These are phyloP conservation scores for Diplodus sargus DNA, from an alignment of 2,797 vertebrate species.

Conservation along the genomic window DNA sequence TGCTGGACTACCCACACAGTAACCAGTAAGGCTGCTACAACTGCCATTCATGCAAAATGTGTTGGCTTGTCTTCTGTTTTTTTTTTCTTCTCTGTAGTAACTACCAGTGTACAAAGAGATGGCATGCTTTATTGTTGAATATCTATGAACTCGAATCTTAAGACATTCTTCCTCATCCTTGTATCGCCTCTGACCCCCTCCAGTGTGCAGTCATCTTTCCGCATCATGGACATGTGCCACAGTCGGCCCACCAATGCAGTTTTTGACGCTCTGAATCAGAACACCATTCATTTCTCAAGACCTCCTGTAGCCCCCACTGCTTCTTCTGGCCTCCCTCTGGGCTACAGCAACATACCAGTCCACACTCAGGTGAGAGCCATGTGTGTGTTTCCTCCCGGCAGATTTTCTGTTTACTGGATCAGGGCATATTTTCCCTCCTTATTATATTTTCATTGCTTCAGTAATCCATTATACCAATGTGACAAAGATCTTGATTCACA, in stretches of 20 bases:
- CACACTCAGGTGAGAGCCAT: slow-evolving; percentile 90
- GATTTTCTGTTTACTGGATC: too few relatives aligned
- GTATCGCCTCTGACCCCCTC: slow-evolving; percentile 4
- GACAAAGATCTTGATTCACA: neutral
- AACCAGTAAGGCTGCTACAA: slow-evolving; percentile 88
- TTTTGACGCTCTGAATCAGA: slow-evolving; percentile 91
- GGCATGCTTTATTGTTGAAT: neutral
- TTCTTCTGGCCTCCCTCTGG: slow-evolving; percentile 87
- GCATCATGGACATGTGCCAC: slow-evolving; percentile 97
- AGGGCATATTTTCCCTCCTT: neutral
- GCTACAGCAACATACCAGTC: slow-evolving; percentile 92
- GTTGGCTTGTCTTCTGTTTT: slow-evolving; percentile 6
- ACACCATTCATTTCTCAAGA: slow-evolving; percentile 91
- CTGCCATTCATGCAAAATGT: slow-evolving; percentile 1
- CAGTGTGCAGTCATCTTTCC: slow-evolving; percentile 98
- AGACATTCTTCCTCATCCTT: neutral
- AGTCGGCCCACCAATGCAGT: slow-evolving; percentile 83
- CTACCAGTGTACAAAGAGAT: neutral
- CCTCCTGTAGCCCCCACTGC: slow-evolving; percentile 87
- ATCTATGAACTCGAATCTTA: neutral
- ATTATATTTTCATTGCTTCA: neutral
- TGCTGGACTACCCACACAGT: slow-evolving; percentile 97
- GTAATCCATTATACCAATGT: neutral
- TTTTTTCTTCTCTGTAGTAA: neutral
- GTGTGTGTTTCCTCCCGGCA: neutral